These are phyloP conservation scores for Drosophila stalkeri DNA, from an alignment of 2,888 invertebrate genomes.

Conservation along the genomic window DNA sequence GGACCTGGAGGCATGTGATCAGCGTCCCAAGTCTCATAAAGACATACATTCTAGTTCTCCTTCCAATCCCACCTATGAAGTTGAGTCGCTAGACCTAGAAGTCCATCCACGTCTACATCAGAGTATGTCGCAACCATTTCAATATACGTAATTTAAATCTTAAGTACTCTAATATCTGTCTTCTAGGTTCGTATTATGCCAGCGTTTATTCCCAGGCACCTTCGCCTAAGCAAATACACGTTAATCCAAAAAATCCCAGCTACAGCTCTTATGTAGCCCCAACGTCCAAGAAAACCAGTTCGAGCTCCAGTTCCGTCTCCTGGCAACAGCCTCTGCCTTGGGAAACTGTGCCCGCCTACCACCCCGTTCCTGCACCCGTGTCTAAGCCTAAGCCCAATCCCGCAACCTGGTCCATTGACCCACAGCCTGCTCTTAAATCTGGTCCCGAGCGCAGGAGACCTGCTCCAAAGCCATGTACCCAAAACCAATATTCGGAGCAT, in stretches of 20 bases:
- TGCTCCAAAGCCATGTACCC: not conserved
- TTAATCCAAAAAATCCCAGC: conserved; percentile 3
- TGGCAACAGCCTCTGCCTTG: conserved; percentile 56
- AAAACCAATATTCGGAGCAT: conserved; percentile 3
- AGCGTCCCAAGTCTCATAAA: conserved; percentile 6
- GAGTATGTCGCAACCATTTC: conserved; percentile 19
- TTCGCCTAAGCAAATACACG: conserved; percentile 26
- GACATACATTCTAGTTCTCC: not conserved
- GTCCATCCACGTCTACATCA: conserved; percentile 13
- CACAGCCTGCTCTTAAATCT: not conserved
- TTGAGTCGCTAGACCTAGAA: not conserved
- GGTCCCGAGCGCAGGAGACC: conserved; percentile 1
- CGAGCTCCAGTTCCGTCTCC: conserved; percentile 34
- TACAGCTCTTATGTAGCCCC: conserved; percentile 5
- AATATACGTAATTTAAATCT: not conserved
- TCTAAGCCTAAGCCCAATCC: not conserved
- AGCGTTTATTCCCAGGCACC: conserved; percentile 2
- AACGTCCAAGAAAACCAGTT: not conserved
- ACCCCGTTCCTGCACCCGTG: conserved; percentile 20
- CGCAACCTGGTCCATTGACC: not conserved
- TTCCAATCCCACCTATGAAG: conserved; percentile 3
- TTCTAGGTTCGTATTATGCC: conserved; percentile 29
- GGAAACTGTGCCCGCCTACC: conserved; percentile 40
- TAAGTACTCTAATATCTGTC: not conserved
- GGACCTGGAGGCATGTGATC: conserved; percentile 56